Conservation (phyloP, 2,888 invertebrate species). For the Cheilosia soror region DNA sequence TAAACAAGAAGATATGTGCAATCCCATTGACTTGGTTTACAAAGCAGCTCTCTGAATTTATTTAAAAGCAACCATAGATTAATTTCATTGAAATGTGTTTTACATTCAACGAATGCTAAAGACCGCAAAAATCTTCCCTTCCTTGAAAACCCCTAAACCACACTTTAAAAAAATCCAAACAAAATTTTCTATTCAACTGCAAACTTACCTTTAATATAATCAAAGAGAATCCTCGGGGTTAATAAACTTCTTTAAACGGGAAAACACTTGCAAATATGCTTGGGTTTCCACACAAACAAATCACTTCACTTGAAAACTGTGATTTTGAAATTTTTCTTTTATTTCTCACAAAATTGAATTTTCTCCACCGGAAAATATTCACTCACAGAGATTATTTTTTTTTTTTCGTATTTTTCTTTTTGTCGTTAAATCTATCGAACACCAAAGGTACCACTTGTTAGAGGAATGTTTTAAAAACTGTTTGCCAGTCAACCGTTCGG, state of each 20-base stretch:
- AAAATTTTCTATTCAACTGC: not conserved
- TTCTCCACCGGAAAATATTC: slow-evolving; percentile 13
- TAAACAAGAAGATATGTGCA: no score
- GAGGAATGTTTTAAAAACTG: slow-evolving; percentile 10
- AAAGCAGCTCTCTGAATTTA: no score
- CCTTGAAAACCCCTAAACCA: not conserved
- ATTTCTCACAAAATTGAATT: slow-evolving; percentile 5
- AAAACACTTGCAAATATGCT: slow-evolving; percentile 15
- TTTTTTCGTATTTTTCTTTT: not conserved
- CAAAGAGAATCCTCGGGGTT: slow-evolving; percentile 39
- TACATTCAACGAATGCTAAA: no score
- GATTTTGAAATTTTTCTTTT: slow-evolving; percentile 1
- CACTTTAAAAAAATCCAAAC: not conserved
- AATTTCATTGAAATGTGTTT: no score
- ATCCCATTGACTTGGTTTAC: no score
- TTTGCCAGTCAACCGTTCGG: slow-evolving; percentile 65
- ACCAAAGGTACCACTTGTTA: slow-evolving; percentile 60
- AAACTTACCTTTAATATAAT: slow-evolving; percentile 34
- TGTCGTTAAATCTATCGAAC: not conserved
- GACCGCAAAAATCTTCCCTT: not conserved
- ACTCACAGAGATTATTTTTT: not conserved
- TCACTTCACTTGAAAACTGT: slow-evolving; percentile 21
- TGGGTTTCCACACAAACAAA: not conserved
- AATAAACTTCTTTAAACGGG: not conserved
- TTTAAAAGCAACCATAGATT: no score